Evolutionary conservation across 2,888 invertebrate genomes (phyloP), one percentile per base, ranked within the genome.

Genomic region (Sinhomidia bicolor): DNA sequence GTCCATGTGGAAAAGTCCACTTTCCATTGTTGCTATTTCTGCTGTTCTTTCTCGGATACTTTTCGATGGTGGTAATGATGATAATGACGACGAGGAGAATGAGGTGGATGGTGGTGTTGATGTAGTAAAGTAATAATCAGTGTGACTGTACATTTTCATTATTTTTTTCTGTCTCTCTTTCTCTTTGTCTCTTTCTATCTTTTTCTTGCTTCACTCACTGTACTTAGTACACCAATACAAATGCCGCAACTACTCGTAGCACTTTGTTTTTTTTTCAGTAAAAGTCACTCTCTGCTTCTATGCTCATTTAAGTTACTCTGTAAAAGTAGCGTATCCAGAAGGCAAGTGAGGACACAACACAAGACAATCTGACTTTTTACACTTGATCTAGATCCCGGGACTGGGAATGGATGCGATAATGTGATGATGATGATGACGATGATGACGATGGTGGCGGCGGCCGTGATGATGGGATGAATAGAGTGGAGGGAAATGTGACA

Each of bases 111-210:
- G 7, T 60, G 12, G 5, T 57, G 7, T 20, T 23, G 10, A 3
- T 60, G 7, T 36, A 29, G 10, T 71, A 41, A 20, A 32, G 44
- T 62, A 84, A 71, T 44, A 71, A 51, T 20, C 23, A 26, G 10
- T 41, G 84, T 23, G 44, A 74, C 57, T 29, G 76, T 84, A 62
- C 84, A 84, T 84, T 62, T 60, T 84, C 83, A 84, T 84, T 84
- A 74, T 47, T 29, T 9, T 57, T 80, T 62, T 44, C 36, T 20
- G 26, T 62, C 47, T 14, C 36, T 51, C 36, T 7, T 76, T 29
- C 41, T 44, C 51, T 29, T 29, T 65, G 17, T n/a, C 26, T 32
- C 32, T 14, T 32, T 29, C 62, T n/a, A 1, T 29, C 7, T 23
- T 14, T 32, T 9, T 20, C 7, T n/a, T 60, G 41, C 32, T 26